Evolutionary conservation across 2,888 invertebrate species (phyloP).

Genomic region (Coenonympha arcania): DNA sequence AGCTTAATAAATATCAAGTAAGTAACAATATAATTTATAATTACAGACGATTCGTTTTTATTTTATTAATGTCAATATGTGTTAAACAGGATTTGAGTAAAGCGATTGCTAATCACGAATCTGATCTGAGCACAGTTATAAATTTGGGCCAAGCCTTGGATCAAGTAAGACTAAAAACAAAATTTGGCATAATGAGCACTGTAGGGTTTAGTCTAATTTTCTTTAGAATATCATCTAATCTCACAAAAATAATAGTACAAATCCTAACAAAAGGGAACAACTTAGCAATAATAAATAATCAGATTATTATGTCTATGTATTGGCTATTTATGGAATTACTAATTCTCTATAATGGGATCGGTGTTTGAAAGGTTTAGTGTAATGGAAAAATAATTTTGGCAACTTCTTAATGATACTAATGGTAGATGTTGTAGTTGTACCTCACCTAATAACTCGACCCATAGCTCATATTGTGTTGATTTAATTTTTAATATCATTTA

Average conservation of each 20-base stretch:
- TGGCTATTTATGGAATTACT: background rate
- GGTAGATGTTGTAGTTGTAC: conserved; percentile 65
- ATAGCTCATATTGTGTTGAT: background rate
- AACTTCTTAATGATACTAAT: conserved; percentile 46
- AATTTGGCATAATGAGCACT: conserved; percentile 47
- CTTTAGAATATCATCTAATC: conserved; percentile 58
- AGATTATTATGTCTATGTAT: background rate
- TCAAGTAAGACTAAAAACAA: conserved; percentile 79
- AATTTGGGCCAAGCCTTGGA: conserved; percentile 85
- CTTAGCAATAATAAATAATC: conserved; percentile 5
- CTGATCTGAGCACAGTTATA: conserved; percentile 81
- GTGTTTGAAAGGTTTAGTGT: background rate
- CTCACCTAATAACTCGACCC: conserved; percentile 33
- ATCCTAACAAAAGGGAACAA: conserved; percentile 15
- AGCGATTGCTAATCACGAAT: conserved; percentile 80
- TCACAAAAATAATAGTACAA: conserved; percentile 42
- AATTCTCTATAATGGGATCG: background rate
- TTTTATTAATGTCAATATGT: conserved; percentile 38
- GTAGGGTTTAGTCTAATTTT: conserved; percentile 65
- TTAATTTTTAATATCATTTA: background rate
- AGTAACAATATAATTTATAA: too few relatives aligned
- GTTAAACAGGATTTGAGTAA: conserved; percentile 82
- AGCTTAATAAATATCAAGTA: conserved; percentile 92
- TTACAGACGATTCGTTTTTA: too few relatives aligned
- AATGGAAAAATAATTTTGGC: background rate